These are phyloP conservation scores for Drosophila truncata DNA, from an alignment of 1,140 invertebrate genomes.

Conservation along the genomic window DNA sequence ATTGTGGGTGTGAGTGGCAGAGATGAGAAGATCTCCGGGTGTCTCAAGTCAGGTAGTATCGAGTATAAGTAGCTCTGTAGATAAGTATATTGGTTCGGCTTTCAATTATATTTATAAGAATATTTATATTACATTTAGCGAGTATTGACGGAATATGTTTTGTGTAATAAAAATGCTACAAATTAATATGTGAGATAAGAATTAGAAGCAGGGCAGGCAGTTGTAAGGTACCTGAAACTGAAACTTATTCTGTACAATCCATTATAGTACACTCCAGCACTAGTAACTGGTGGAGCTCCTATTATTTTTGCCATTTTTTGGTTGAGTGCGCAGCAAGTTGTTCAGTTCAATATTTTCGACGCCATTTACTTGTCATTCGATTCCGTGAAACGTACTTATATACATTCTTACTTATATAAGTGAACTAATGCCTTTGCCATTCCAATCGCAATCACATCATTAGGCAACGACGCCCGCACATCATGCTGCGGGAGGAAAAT, in stretches of 20 bases:
- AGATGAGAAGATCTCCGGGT: conserved; percentile 1
- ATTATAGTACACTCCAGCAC: background rate
- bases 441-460: conserved; percentile 69
- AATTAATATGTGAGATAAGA: background rate
- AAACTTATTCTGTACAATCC: too few species aligned
- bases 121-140: background rate
- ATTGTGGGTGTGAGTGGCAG: conserved; percentile 3
- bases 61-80: background rate
- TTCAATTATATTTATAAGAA: background rate
- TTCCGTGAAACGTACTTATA: conserved; percentile 2
- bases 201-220: too few species aligned
- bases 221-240: too few species aligned
- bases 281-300: background rate
- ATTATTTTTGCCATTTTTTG: conserved; percentile 65
- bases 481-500: conserved; percentile 10
- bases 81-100: background rate
- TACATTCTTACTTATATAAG: background rate
- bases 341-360: conserved; percentile 68
- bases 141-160: background rate
- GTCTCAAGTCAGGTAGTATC: background rate
- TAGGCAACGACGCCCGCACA: conserved; percentile 58
- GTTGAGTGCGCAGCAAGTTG: conserved; percentile 67
- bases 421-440: conserved; percentile 25
- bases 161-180: background rate
- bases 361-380: conserved; percentile 73